Conservation (phyloP, 2,113 vertebrate genomes). For the Lathamus discolor region DNA sequence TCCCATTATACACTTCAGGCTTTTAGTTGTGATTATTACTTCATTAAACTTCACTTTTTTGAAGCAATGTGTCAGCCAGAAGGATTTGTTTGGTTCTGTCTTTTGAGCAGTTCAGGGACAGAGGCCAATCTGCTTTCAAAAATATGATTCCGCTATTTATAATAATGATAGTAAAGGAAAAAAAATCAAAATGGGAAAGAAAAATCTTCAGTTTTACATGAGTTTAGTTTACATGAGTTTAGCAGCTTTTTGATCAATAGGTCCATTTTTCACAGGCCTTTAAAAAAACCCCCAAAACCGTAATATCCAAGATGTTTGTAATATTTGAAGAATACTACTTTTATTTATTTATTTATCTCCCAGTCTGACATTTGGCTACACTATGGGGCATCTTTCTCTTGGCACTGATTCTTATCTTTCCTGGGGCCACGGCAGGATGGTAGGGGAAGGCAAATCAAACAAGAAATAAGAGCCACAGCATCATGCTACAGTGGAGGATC, state of each 20-base stretch:
- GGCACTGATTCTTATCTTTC: background rate
- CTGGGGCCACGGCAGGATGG: background rate
- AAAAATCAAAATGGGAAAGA: background rate
- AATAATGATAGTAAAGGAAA: background rate
- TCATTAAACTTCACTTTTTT: background rate
- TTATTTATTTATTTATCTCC: background rate
- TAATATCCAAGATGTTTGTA: background rate
- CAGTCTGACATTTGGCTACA: background rate
- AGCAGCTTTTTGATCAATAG: background rate
- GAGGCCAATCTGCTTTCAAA: background rate
- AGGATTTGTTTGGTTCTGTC: background rate
- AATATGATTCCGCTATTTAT: background rate
- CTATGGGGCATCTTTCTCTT: background rate
- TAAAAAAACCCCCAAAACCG: background rate
- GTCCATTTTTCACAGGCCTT: background rate
- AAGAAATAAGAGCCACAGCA: background rate
- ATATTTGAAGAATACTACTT: background rate
- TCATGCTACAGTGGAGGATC: background rate
- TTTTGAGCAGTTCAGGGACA: background rate
- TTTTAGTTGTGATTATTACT: background rate
- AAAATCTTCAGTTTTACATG: background rate
- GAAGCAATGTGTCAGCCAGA: background rate
- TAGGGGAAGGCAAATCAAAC: background rate
- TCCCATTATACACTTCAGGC: background rate
- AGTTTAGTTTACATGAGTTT: background rate